Percentiles rank a stretch among this genome's conserved stretches.
Evolutionary conservation across 2,797 vertebrate species (phyloP).

Genomic region (Eulemur albifrons): DNA sequence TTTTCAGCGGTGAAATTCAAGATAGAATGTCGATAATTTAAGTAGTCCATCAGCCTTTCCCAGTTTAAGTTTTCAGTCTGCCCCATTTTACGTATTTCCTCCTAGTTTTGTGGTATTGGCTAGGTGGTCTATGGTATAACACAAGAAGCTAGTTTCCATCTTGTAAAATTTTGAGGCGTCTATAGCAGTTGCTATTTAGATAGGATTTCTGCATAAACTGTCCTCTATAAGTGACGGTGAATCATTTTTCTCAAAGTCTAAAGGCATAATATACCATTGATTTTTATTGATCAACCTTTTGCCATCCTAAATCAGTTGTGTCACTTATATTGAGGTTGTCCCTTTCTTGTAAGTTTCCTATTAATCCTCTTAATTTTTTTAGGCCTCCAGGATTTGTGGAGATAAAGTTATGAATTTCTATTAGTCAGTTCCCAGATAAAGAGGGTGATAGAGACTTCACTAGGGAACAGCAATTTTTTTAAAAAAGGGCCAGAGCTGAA

Average conservation of each 20-base stretch:
- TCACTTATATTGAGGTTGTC: background rate
- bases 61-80: background rate
- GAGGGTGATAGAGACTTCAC: background rate
- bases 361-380: constrained; percentile 6
- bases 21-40: background rate
- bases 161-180: background rate
- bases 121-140: background rate
- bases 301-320: background rate
- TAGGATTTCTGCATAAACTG: background rate
- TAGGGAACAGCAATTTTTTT: background rate
- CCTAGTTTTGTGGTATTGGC: background rate
- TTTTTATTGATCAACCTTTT: constrained; percentile 33
- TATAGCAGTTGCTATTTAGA: background rate
- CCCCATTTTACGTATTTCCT: background rate
- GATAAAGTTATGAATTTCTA: background rate
- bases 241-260: background rate
- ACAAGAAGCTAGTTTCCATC: background rate
- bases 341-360: background rate
- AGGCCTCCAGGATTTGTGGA: background rate
- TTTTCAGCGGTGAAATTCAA: background rate
- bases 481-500: background rate
- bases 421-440: background rate
- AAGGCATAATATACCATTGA: background rate
- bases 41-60: background rate
- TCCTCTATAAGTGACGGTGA: background rate